phyloP scores from a whole-genome alignment of 2,113 vertebrate genomes.

The Salvelinus namaycush region DNA sequence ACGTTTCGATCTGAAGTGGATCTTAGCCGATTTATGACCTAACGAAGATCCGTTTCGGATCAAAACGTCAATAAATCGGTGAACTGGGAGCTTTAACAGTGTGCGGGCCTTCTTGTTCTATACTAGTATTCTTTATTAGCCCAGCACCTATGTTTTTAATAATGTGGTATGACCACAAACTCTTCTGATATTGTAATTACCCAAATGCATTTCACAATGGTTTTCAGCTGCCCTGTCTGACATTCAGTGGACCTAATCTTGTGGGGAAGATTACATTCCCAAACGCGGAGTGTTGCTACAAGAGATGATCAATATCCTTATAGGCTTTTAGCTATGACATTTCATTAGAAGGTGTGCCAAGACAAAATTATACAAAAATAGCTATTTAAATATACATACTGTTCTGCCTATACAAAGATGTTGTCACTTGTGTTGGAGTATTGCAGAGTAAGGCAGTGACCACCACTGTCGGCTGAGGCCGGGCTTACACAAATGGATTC shows the following conservation, averaged over 20 bases:
- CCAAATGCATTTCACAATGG: conserved; percentile 72
- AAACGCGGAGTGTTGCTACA: conserved; percentile 81
- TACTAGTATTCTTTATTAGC: too few species aligned
- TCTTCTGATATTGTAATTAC: conserved; percentile 52
- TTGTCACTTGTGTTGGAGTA: conserved; percentile 78
- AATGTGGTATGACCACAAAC: too few species aligned
- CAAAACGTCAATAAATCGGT: too few species aligned
- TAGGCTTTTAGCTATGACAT: too few species aligned
- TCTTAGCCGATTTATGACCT: too few species aligned
- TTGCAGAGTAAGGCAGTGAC: conserved; percentile 68
- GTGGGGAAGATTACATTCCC: conserved; percentile 82
- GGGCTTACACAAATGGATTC: conserved; percentile 77
- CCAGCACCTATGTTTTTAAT: too few species aligned
- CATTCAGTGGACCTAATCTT: conserved; percentile 81
- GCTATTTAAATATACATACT: conserved; percentile 66
- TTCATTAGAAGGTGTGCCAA: conserved; percentile 74
- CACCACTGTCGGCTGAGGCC: conserved; percentile 65
- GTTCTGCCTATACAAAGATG: conserved; percentile 84
- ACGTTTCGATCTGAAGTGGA: too few species aligned
- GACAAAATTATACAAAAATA: too few species aligned
- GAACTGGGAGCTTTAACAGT: too few species aligned
- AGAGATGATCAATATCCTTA: background rate
- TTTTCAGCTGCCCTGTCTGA: conserved; percentile 75
- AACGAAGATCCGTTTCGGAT: too few species aligned
- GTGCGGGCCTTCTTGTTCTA: too few species aligned